phyloP scores from a whole-genome alignment of 2,113 vertebrate species.

The Rhizomys pruinosus region DNA sequence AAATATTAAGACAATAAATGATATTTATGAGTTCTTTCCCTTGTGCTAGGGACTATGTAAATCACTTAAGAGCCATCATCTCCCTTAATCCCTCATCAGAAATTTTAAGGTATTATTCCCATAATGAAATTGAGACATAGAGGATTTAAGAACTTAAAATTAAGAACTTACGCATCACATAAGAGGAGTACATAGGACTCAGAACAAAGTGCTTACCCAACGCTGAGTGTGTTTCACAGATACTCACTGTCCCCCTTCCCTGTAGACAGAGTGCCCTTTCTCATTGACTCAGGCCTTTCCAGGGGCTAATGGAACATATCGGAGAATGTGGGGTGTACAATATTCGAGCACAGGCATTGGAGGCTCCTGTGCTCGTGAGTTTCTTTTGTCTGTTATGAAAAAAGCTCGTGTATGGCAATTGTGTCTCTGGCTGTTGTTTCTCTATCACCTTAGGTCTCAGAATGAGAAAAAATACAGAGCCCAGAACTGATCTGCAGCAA shows the following conservation, averaged over 20 bases:
- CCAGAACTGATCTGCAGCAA: neutral
- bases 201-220: neutral
- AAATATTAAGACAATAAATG: neutral
- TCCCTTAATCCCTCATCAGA: neutral
- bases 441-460: neutral
- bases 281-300: neutral
- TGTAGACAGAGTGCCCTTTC: accelerated
- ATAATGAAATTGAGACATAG: neutral
- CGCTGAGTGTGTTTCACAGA: neutral
- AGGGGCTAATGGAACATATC: neutral
- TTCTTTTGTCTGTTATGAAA: neutral
- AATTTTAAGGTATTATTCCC: neutral
- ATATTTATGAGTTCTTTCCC: neutral
- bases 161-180: neutral
- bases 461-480: neutral
- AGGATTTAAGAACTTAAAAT: neutral
- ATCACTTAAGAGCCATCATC: neutral
- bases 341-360: neutral
- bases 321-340: neutral
- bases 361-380: accelerated
- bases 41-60: neutral
- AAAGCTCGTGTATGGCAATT: neutral
- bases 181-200: neutral
- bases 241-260: neutral
- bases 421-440: too few relatives aligned